Percentiles rank a stretch among this genome's conserved stretches.
Evolutionary conservation across 2,888 invertebrate genomes (phyloP).

Genomic region (Autographa gamma): DNA sequence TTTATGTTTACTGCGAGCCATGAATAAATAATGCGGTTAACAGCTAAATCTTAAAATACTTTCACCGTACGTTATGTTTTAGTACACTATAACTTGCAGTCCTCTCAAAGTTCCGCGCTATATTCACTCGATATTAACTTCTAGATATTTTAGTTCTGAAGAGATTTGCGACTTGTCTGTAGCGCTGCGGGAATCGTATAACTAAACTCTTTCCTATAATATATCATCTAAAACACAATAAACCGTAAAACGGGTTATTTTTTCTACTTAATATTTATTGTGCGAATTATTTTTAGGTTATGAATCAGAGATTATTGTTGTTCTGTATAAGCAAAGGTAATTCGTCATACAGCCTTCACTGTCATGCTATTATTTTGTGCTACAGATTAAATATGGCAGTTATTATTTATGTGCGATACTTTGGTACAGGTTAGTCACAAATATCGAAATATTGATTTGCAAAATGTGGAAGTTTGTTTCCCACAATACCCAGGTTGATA

Average conservation of each 20-base stretch:
- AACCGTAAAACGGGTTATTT: background rate
- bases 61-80: conserved; percentile 60
- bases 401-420: conserved; percentile 30
- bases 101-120: conserved; percentile 54
- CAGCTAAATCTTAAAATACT: conserved; percentile 63
- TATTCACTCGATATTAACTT: conserved; percentile 34
- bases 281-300: conserved; percentile 39
- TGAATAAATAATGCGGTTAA: conserved; percentile 62
- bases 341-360: conserved; percentile 54
- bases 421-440: conserved; percentile 37
- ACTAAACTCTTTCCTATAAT: background rate
- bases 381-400: conserved; percentile 37
- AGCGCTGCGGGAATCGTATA: conserved; percentile 14
- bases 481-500: conserved; percentile 50
- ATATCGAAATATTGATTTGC: conserved; percentile 37
- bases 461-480: conserved; percentile 47
- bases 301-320: conserved; percentile 46
- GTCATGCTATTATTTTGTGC: conserved; percentile 41
- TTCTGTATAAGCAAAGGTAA: conserved; percentile 49
- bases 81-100: conserved; percentile 63
- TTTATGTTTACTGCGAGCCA: conserved; percentile 62
- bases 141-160: conserved; percentile 35
- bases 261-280: background rate
- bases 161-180: conserved; percentile 28
- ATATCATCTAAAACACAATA: background rate